Evolutionary conservation across 92 coral and sea anemone species (phyloP), one percentile per base, ranked within the genome.

Genomic region (Chrysogorgia sp.): DNA sequence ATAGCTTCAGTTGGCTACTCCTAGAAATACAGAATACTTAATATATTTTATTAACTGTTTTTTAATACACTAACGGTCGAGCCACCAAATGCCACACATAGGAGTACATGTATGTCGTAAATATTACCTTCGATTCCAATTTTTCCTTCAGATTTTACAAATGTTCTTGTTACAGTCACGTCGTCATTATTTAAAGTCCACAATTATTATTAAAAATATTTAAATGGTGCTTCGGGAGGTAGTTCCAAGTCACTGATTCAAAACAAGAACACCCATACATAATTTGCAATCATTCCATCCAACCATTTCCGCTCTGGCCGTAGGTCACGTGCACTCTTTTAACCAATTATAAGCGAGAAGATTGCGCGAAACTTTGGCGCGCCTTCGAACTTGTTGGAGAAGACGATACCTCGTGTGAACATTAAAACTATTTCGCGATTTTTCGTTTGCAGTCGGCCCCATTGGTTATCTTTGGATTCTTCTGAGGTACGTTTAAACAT

Each of bases 161-260:
- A 23, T 23, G 31, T 32, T 8, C 10, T 24, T 30, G 3, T 12
- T 40, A 28, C 28, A 20, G 34, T 47, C 59, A 35, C 58, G 63
- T 26, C 65, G 58, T 22, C 47, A 13, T 64, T 20, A 64, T 64
- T 33, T 32, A 64, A 64, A 64, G 63, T 57, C 63, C 63, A 57
- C 63, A 23, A 48, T 29, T 35, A 34, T 52, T 7, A 45, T 28
- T 10, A n/a, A n/a, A n/a, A n/a, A n/a, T 40, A 34, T 72, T 52
- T 52, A 53, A 72, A 53, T 53, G 50, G 34, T 72, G 22, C 65
- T 32, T 72, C 45, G 34, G 79, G 64, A 53, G 64, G 79, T 56
- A 72, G 79, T 72, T 72, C 64, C 79, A 59, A 53, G 12, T 35
- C 79, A 72, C 64, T 72, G 79, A 72, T 72, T 56, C 37, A n/a